These are phyloP conservation scores for Drosophila sulfurigaster DNA, from an alignment of 1,140 invertebrate species.

Conservation along the genomic window DNA sequence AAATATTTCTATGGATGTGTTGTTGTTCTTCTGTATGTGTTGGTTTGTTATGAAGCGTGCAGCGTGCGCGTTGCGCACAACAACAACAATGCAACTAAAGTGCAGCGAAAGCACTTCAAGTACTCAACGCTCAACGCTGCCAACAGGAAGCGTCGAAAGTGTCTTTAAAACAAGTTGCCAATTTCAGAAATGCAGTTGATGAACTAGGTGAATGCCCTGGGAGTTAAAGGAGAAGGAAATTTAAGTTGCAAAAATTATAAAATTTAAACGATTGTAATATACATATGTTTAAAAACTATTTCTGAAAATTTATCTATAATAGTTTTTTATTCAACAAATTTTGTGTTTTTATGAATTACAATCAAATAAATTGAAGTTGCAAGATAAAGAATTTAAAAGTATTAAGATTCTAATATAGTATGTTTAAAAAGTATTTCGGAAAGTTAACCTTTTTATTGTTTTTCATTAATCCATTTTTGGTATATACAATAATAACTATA, in stretches of 20 bases:
- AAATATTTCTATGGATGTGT: conserved; percentile 39
- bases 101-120: conserved; percentile 69
- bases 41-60: conserved; percentile 36
- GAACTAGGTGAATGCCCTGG: conserved; percentile 12
- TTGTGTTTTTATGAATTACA: too few relatives aligned
- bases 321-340: too few relatives aligned
- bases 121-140: conserved; percentile 25
- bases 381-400: too few relatives aligned
- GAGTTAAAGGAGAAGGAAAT: neutral
- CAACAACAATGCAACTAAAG: conserved; percentile 66
- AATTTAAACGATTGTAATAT: too few relatives aligned
- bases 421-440: too few relatives aligned
- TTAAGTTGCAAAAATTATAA: neutral
- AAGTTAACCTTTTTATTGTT: too few relatives aligned
- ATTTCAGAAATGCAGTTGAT: neutral
- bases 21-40: conserved; percentile 1
- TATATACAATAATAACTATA: too few relatives aligned
- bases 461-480: too few relatives aligned
- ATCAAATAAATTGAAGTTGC: too few relatives aligned
- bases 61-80: conserved; percentile 57
- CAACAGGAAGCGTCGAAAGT: conserved; percentile 53
- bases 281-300: too few relatives aligned
- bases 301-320: too few relatives aligned
- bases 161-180: conserved; percentile 47
- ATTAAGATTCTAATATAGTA: too few relatives aligned